Evolutionary conservation across 1,140 invertebrate species (phyloP).

Genomic region (Riptortus pedestris): DNA sequence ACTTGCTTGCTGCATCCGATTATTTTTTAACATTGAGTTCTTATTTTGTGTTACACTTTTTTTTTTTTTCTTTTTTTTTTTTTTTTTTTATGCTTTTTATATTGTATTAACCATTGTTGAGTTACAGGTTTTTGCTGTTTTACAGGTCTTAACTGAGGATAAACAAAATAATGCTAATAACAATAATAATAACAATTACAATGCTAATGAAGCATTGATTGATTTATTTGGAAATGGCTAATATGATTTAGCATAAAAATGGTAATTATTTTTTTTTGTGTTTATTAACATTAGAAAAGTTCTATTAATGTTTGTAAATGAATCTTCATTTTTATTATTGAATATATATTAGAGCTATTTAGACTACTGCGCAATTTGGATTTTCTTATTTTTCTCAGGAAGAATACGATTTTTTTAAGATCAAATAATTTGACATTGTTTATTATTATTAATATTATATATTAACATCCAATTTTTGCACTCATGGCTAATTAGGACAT

Average conservation of each 20-base stretch:
- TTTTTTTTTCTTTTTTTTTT: constrained; percentile 15
- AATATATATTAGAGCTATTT: too few relatives aligned
- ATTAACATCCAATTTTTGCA: too few relatives aligned
- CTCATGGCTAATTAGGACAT: too few relatives aligned
- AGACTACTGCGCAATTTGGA: too few relatives aligned
- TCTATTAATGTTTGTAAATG: too few relatives aligned
- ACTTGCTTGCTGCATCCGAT: too few relatives aligned
- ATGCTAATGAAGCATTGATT: constrained; percentile 28
- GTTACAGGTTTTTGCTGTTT: constrained; percentile 23
- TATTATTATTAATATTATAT: too few relatives aligned
- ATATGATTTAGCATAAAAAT: constrained; percentile 17
- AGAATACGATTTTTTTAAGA: neutral
- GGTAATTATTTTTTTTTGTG: constrained; percentile 22
- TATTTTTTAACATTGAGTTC: too few relatives aligned
- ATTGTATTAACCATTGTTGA: neutral
- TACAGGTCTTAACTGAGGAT: constrained; percentile 34
- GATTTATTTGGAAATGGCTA: constrained; percentile 31
- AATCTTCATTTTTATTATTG: too few relatives aligned
- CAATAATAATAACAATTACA: constrained; percentile 23
- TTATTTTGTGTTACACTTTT: too few relatives aligned
- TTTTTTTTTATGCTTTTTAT: constrained; percentile 9
- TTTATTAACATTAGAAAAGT: too few relatives aligned
- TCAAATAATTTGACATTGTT: neutral
- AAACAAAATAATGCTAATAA: constrained; percentile 26
- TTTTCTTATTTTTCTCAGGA: constrained; percentile 10